Percentiles rank a stretch among this genome's conserved stretches.
Conservation (phyloP, 2,113 vertebrate genomes). For the Chionodraco myersi region DNA sequence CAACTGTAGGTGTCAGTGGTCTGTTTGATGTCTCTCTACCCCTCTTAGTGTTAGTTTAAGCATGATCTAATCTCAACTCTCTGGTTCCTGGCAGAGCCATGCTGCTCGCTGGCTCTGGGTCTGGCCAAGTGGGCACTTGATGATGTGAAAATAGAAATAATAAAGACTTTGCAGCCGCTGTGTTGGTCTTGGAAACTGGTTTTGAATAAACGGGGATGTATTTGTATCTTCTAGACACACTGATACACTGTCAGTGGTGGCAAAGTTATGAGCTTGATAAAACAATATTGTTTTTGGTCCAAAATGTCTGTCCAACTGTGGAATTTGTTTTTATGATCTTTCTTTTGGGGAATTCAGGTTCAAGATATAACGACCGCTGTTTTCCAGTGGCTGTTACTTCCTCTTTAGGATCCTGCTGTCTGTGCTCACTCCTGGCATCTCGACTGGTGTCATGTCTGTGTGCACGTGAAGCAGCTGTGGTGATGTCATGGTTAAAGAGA, state of each 20-base stretch:
- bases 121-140: slow-evolving; percentile 12
- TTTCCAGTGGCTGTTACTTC: background rate
- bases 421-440: slow-evolving; percentile 32
- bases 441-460: slow-evolving; percentile 52
- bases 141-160: slow-evolving; percentile 10
- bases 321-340: slow-evolving; percentile 1
- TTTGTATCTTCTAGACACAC: background rate
- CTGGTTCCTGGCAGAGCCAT: background rate
- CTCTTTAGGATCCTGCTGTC: background rate
- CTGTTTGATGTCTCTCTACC: background rate
- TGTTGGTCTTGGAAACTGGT: slow-evolving; percentile 23
- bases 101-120: background rate
- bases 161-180: background rate
- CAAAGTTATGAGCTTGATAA: background rate
- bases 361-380: background rate
- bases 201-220: background rate
- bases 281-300: slow-evolving; percentile 12
- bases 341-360: background rate
- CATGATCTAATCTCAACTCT: background rate
- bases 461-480: slow-evolving; percentile 55
- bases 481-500: slow-evolving; percentile 69
- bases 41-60: background rate
- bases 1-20: background rate
- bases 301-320: slow-evolving; percentile 10
- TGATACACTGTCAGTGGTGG: background rate